Percentiles rank a stretch among this genome's conserved stretches.
Evolutionary conservation across 2,797 vertebrate species (phyloP).

Genomic region (Aulostomus chinensis): DNA sequence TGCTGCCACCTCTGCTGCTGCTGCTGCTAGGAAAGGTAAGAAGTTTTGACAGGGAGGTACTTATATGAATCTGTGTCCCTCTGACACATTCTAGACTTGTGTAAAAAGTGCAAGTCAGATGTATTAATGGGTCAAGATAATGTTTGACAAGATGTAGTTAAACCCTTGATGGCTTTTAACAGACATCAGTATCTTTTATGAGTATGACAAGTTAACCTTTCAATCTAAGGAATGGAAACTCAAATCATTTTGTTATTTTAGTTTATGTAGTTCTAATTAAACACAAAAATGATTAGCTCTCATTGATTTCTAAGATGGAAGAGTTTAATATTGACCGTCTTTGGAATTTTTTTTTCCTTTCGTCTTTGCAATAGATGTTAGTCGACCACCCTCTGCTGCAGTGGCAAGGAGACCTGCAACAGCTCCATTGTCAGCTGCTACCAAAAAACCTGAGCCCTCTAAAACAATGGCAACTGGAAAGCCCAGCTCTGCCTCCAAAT

Average conservation of each 20-base stretch:
- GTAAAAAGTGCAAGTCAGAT: too few relatives aligned
- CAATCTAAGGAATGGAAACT: too few relatives aligned
- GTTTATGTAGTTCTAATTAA: too few relatives aligned
- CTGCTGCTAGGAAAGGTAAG: constrained; percentile 74
- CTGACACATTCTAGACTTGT: too few relatives aligned
- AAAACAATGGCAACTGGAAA: constrained; percentile 47
- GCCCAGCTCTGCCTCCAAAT: constrained; percentile 48
- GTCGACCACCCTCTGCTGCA: constrained; percentile 48
- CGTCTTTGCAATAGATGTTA: constrained; percentile 65
- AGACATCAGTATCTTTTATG: too few relatives aligned
- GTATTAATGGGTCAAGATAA: too few relatives aligned
- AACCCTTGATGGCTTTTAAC: too few relatives aligned
- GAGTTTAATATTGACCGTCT: neutral
- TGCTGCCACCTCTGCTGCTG: constrained; percentile 29
- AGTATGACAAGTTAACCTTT: too few relatives aligned
- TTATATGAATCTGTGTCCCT: neutral
- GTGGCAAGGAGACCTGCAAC: constrained; percentile 60
- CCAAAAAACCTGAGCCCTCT: constrained; percentile 68
- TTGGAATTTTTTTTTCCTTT: constrained; percentile 1
- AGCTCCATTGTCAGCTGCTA: constrained; percentile 19
- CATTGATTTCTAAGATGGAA: neutral
- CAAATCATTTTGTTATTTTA: too few relatives aligned
- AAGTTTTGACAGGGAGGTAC: neutral
- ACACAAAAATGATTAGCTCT: neutral
- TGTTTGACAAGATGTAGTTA: too few relatives aligned